These are phyloP conservation scores for Nomada hirtipes DNA, from an alignment of 2,888 invertebrate genomes.

Conservation along the genomic window DNA sequence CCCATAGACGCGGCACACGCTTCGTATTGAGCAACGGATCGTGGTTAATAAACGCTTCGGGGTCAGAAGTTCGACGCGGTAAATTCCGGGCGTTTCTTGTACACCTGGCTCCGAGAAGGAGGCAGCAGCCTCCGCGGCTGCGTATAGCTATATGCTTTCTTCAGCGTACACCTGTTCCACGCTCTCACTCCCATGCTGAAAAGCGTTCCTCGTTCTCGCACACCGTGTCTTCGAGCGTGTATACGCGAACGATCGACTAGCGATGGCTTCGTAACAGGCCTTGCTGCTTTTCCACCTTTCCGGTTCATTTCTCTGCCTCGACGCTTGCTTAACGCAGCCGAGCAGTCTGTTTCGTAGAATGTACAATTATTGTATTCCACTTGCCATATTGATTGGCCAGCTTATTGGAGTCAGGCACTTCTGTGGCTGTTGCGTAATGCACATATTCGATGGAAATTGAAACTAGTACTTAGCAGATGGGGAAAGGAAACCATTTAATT, in stretches of 20 bases:
- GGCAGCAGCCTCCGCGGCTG: conserved; percentile 45
- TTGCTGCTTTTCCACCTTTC: conserved; percentile 26
- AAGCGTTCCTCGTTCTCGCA: conserved; percentile 43
- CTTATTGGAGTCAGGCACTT: no score
- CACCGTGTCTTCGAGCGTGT: conserved; percentile 30
- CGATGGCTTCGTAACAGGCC: conserved; percentile 52
- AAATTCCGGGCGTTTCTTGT: conserved; percentile 65
- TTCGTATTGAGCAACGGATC: conserved; percentile 64
- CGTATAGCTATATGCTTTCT: conserved; percentile 51
- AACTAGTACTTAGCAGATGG: no score
- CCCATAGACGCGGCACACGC: conserved; percentile 41
- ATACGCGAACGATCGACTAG: conserved; percentile 34
- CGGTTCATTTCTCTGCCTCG: conserved; percentile 21
- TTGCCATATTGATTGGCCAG: neutral
- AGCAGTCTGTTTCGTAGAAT: neutral
- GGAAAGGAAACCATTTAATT: no score
- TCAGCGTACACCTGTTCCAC: conserved; percentile 70
- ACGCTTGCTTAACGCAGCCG: neutral
- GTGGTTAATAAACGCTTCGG: conserved; percentile 70
- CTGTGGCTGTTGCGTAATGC: no score
- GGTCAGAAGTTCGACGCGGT: conserved; percentile 70
- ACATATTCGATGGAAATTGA: no score
- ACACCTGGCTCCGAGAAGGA: conserved; percentile 64
- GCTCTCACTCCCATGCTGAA: conserved; percentile 60
- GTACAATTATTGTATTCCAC: neutral